A percentile compares a stretch with the other conserved stretches of the same genome.
Evolutionary conservation across 2,797 vertebrate genomes (phyloP).

Genomic region (Malacoraja senta): DNA sequence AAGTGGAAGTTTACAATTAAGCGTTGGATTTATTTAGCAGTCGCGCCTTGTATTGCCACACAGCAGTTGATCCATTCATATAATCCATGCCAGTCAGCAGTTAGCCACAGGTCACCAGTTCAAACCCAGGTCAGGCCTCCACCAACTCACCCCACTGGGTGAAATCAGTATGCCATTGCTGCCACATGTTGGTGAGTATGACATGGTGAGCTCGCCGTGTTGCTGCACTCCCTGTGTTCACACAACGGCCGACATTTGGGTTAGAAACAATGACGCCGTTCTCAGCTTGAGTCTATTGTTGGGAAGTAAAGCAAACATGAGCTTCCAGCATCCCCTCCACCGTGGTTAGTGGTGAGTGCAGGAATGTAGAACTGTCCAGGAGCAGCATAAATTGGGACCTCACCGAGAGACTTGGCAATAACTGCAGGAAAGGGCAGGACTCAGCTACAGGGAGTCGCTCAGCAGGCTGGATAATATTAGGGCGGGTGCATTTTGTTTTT

Average conservation of each 20-base stretch:
- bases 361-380: neutral
- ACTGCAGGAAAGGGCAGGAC: neutral
- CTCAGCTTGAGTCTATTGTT: neutral
- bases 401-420: neutral
- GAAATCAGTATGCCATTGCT: constrained; percentile 80
- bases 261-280: neutral
- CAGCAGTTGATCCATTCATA: neutral
- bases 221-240: neutral
- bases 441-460: neutral
- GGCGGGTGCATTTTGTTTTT: neutral
- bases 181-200: constrained; percentile 60
- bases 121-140: constrained; percentile 70
- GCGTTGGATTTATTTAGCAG: neutral
- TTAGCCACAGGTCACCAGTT: constrained; percentile 58
- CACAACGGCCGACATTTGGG: neutral
- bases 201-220: neutral
- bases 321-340: neutral
- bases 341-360: neutral
- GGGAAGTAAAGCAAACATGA: neutral
- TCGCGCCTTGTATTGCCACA: neutral
- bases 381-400: neutral
- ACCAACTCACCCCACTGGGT: constrained; percentile 68
- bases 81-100: constrained; percentile 55
- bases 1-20: neutral
- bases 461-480: neutral